Conservation (phyloP, 2,113 vertebrate genomes). For the Gymnocephalus cernua region DNA sequence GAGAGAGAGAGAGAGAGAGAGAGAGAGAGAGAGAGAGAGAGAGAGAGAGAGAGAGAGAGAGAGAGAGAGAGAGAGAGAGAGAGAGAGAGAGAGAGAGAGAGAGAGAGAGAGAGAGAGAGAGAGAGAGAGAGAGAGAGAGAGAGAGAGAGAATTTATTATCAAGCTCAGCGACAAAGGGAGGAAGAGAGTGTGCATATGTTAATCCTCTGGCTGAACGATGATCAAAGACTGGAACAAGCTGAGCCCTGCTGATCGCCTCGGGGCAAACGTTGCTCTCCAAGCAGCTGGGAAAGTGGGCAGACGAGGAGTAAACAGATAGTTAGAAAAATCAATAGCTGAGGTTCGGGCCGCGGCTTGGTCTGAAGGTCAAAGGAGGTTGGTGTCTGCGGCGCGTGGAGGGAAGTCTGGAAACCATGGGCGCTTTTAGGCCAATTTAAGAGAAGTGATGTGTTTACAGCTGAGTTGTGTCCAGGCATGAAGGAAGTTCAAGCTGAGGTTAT, state of each 20-base stretch:
- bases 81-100: background rate
- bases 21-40: no score
- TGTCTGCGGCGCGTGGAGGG: constrained; percentile 51
- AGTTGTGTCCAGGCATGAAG: constrained; percentile 58
- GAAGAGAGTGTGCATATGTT: constrained; percentile 87
- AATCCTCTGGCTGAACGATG: constrained; percentile 86
- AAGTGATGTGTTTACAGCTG: constrained; percentile 59
- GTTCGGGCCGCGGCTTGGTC: constrained; percentile 65
- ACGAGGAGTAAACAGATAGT: constrained; percentile 84
- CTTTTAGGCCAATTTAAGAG: constrained; percentile 72
- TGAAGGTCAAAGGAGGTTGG: constrained; percentile 71
- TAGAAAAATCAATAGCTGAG: constrained; percentile 79
- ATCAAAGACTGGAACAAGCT: constrained; percentile 89
- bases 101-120: constrained; percentile 36
- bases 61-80: constrained; percentile 1
- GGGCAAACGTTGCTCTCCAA: constrained; percentile 83
- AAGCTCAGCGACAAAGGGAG: constrained; percentile 84
- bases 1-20: background rate
- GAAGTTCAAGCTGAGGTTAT: constrained; percentile 60
- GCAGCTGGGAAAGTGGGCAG: constrained; percentile 79
- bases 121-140: constrained; percentile 49
- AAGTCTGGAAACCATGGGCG: constrained; percentile 62
- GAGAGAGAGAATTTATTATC: constrained; percentile 82
- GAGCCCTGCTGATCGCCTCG: constrained; percentile 89
- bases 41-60: no score